Conservation (phyloP, 2,113 vertebrate species). For the Gallinago jamesoni region DNA sequence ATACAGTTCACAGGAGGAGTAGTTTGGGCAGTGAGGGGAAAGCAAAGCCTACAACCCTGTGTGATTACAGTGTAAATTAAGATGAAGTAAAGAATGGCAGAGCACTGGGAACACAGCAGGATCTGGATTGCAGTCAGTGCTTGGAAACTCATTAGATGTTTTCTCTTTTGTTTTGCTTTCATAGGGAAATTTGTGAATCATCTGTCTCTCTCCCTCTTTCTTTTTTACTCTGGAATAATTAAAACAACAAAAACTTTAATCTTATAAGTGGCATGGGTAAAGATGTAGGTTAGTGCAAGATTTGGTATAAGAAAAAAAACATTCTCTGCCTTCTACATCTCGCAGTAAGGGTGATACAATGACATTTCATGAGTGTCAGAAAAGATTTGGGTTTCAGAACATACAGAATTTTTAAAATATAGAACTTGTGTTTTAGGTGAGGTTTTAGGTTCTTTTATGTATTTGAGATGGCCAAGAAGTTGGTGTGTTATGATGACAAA, state of each 20-base stretch:
- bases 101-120: neutral
- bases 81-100: neutral
- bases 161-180: neutral
- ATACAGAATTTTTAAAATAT: neutral
- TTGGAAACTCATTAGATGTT: neutral
- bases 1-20: neutral
- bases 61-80: neutral
- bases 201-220: neutral
- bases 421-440: neutral
- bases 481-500: neutral
- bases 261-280: neutral
- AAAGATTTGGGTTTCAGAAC: neutral
- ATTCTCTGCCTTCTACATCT: neutral
- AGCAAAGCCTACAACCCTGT: neutral
- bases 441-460: neutral
- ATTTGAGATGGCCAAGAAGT: neutral
- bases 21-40: neutral
- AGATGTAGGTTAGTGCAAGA: neutral
- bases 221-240: neutral
- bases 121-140: neutral
- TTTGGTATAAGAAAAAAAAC: neutral
- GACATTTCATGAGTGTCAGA: neutral
- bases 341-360: accelerated
- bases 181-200: neutral
- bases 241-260: neutral